A percentile compares a stretch with the other conserved stretches of the same genome.
Conservation (phyloP, 2,888 invertebrate genomes). For the Caenorhabditis plicata region DNA sequence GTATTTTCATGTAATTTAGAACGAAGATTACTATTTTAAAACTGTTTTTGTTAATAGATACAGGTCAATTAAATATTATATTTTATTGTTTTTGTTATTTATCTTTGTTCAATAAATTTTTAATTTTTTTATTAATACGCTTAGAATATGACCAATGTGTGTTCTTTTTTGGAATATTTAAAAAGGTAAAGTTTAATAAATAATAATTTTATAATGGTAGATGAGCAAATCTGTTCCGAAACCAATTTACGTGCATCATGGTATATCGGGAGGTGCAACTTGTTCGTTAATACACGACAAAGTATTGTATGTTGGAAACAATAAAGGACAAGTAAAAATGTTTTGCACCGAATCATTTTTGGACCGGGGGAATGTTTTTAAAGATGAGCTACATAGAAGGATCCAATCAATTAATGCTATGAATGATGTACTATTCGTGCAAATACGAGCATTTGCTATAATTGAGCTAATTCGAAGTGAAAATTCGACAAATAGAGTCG, state of each 20-base stretch:
- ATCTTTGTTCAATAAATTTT: no score
- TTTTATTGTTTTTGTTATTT: no score
- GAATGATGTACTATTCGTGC: constrained; percentile 5
- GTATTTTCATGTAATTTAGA: no score
- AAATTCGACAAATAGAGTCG: not conserved
- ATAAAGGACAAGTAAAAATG: constrained; percentile 4
- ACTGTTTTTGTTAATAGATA: no score
- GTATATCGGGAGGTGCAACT: constrained; percentile 22
- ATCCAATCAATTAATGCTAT: constrained; percentile 9
- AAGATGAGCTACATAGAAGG: constrained; percentile 6
- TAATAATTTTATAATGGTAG: not conserved
- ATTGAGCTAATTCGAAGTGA: not conserved
- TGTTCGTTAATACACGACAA: constrained; percentile 5
- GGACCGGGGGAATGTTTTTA: constrained; percentile 4
- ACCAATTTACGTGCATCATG: constrained; percentile 18
- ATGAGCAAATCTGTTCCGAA: constrained; percentile 8
- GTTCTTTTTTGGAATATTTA: no score
- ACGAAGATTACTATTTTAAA: no score
- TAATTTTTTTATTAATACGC: no score
- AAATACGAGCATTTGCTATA: constrained; percentile 14
- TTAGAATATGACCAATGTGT: no score
- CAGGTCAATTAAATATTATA: no score
- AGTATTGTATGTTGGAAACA: constrained; percentile 13
- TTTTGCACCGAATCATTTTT: constrained; percentile 8
- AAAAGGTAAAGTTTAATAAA: no score